Base-by-base conservation (phyloP, 2,113 vertebrate genomes). In the Leptosomus discolor region DNA sequence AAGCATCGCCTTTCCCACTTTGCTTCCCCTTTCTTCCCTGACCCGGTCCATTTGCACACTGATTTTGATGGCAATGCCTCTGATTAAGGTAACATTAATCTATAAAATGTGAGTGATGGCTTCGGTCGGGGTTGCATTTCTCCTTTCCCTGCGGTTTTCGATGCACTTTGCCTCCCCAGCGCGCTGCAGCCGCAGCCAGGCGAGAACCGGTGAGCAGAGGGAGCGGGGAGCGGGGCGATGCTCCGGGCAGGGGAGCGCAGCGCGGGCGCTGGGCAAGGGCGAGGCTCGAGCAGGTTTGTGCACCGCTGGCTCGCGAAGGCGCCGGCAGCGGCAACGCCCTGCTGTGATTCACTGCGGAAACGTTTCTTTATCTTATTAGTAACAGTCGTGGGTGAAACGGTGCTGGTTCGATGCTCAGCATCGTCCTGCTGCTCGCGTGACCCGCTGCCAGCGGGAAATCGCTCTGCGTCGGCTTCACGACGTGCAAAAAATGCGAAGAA, bases 341-440 rank as follows among this genome's bases (percentile, higher is more conserved):
- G 83, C 70, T 1, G 16, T 91, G 95, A 96, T 77, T 96, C 95
- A 94, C 8, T 13, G 45, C 4, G 73, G 76, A 96, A 92, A 24
- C 23, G 83, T 96, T 97, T 94, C 91, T 92, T 74, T 90, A 69
- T 89, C 91, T 89, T 23, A 2, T 48, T 8, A 17, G 71, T 17
- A 95, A 57, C 67, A 69, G 54, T 3, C 18, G 2, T 48, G 26
- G 76, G 76, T 58, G 73, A 64, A 29, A 12, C 1, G 1, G 88
- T 2, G 51, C 67, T 22, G 73, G 56, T 37, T 80, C 36, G 3
- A 4, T 4, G 51, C 50, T 34, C 34, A 0, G 51, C 88, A 4
- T 23, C 1, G 1, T 15, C 57, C 71, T 2, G 54, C 57, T 51
- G 51, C 39, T 9, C 5, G 51, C 8, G 2, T 10, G 85, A 36